These are phyloP conservation scores for Xerus rutilus DNA, from an alignment of 2,797 vertebrate genomes.

Conservation along the genomic window DNA sequence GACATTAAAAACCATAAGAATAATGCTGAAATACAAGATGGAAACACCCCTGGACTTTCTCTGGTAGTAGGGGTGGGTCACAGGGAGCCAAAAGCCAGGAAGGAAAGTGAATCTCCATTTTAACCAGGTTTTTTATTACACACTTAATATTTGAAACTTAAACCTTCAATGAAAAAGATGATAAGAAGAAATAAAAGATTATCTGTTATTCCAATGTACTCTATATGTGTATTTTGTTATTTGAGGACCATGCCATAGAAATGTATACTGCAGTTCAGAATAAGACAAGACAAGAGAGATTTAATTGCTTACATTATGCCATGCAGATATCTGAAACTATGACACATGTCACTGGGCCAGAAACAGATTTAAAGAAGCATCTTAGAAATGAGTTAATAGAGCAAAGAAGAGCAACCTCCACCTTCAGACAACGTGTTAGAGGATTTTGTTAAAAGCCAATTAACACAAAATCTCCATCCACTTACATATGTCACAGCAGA, in stretches of 20 bases:
- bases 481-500: neutral
- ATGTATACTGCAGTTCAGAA: neutral
- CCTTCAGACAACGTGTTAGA: neutral
- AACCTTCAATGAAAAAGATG: neutral
- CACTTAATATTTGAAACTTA: neutral
- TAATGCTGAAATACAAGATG: neutral
- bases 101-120: neutral
- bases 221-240: neutral
- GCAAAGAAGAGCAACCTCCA: neutral
- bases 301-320: neutral
- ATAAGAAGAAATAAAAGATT: neutral
- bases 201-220: neutral
- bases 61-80: neutral
- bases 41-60: neutral
- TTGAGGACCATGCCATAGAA: neutral
- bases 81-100: neutral
- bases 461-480: constrained; percentile 36
- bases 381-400: neutral
- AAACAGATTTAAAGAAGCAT: constrained; percentile 40
- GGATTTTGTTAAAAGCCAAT: constrained; percentile 31
- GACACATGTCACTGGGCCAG: neutral
- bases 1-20: neutral
- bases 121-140: neutral
- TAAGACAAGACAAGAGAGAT: neutral
- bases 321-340: constrained; percentile 32